Percentiles rank a stretch among this genome's conserved stretches.
Conservation (phyloP, 2,113 vertebrate species). For the Callorhinus ursinus region DNA sequence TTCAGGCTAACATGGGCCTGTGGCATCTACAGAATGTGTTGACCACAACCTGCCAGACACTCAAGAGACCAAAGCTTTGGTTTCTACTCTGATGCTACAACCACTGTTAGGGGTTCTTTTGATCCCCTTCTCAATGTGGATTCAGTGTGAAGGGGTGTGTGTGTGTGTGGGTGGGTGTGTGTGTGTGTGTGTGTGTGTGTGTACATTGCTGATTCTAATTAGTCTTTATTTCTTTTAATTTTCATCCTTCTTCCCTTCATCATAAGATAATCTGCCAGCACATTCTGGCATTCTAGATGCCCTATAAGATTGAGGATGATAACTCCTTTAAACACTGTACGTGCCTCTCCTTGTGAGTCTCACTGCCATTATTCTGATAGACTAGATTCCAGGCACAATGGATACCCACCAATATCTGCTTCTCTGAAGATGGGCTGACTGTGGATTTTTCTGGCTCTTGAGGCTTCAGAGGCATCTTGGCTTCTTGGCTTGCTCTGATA, state of each 20-base stretch:
- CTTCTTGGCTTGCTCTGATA: neutral
- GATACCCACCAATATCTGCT: neutral
- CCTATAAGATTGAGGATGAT: fast-evolving
- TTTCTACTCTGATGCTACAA: neutral
- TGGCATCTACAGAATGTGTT: neutral
- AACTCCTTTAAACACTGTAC: neutral
- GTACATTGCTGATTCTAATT: neutral
- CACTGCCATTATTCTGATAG: fast-evolving
- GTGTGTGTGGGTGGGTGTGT: neutral
- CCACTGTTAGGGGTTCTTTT: neutral
- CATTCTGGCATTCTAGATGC: neutral
- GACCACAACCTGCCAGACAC: neutral
- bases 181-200: neutral
- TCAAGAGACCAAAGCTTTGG: neutral
- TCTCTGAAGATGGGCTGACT: neutral
- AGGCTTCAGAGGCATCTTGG: neutral
- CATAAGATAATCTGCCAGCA: neutral
- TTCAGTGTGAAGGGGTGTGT: neutral
- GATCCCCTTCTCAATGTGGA: neutral
- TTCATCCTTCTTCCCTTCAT: neutral
- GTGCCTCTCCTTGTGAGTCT: neutral
- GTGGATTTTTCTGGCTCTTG: neutral
- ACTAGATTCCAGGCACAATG: neutral
- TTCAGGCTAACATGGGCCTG: neutral
- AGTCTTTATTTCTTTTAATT: neutral